Evolutionary conservation across 2,797 vertebrate species (phyloP).

Genomic region (Xenopus petersii): DNA sequence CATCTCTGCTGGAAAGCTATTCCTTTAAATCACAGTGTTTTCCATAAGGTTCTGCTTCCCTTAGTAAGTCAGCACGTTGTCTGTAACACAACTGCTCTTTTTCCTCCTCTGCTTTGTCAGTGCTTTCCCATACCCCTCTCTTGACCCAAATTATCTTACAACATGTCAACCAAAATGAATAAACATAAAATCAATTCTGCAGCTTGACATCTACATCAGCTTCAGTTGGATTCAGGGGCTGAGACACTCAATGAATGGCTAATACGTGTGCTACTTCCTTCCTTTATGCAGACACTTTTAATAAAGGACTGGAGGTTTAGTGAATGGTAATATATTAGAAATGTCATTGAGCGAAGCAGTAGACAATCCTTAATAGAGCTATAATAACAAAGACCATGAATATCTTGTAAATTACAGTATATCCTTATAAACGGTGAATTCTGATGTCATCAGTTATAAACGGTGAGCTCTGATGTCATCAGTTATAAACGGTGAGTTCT

Average conservation of each 20-base stretch:
- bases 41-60: constrained; percentile 1
- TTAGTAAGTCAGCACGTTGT: too few species aligned
- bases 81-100: too few species aligned
- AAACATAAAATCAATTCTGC: constrained; percentile 46
- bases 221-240: constrained; percentile 7
- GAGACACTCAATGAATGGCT: constrained; percentile 33
- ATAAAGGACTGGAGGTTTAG: constrained; percentile 29
- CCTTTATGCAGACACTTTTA: constrained; percentile 34
- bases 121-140: constrained; percentile 9
- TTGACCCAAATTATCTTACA: constrained; percentile 43
- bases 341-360: too few species aligned
- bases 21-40: constrained; percentile 19
- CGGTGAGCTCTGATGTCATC: too few species aligned
- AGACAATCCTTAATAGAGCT: too few species aligned
- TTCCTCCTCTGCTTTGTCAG: too few species aligned
- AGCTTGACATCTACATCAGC: constrained; percentile 46
- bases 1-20: constrained; percentile 6
- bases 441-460: too few species aligned
- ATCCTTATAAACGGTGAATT: too few species aligned
- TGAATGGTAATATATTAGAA: too few species aligned
- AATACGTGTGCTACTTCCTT: constrained; percentile 31
- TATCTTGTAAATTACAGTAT: too few species aligned
- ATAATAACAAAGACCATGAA: too few species aligned
- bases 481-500: too few species aligned
- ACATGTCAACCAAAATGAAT: constrained; percentile 45